Base-by-base conservation (phyloP, 2,888 invertebrate genomes). In the Brachynemurus nebulosus region DNA sequence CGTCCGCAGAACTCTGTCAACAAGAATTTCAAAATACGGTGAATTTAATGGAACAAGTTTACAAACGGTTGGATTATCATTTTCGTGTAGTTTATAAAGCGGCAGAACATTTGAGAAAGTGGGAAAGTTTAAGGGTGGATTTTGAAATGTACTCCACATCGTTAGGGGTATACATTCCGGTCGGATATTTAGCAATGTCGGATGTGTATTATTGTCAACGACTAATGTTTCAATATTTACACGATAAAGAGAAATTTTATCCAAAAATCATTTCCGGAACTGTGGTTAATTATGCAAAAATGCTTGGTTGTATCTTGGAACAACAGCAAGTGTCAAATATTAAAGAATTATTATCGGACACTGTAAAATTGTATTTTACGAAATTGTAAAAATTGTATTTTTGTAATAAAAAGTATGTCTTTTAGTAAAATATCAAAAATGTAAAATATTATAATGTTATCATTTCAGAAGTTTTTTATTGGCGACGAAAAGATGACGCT, bases 201-300 rank as follows among this genome's bases (percentile, higher is more conserved):
- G 77, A 76, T 8, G 75, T 79, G 54, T 90, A 76, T 57, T 72
- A 89, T 20, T 83, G 85, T 52, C 85, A 86, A 60, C 70, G 90
- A 46, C 66, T 91, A 36, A 65, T 84, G 55, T 80, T 86, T 49
- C 77, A 72, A 34, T 80, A 76, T 57, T 67, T 68, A 19, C 71
- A 75, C 34, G 65, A 72, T 8, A 75, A 74, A 48, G 63, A 71
- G 33, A 62, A 63, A 25, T 67, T 69, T 36, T 89, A 79, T 58
- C 72, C 82, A 8, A 70, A 75, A 54, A 59, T 86, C 25, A 66
- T 89, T 46, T 77, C 80, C 7, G 88, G 88, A 12, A 78, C 78
- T 17, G 63, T 85, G 34, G 57, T 88, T 12, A 80, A 80, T 62
- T 72, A 84, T n/a, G 80, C 84, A 0, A 77, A 74, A 56, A 60